Evolutionary conservation across 2,888 invertebrate species (phyloP).

Genomic region (Macaria notata): DNA sequence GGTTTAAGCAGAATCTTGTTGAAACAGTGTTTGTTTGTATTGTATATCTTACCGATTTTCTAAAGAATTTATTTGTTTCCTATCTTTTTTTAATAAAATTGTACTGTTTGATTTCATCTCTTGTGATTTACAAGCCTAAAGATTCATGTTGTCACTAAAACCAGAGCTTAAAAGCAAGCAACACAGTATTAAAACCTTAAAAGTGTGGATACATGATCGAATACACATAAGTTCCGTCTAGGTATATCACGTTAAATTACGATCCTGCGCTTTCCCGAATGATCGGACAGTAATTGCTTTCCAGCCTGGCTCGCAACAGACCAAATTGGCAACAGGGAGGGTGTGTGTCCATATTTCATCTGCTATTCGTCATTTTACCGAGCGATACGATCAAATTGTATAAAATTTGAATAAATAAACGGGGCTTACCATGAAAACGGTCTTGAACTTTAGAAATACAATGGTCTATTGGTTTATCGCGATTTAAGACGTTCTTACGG

Average conservation of each 20-base stretch:
- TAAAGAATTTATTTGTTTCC: too few species aligned
- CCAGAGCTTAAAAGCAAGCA: too few species aligned
- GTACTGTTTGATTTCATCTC: too few species aligned
- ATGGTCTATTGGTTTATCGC: slow-evolving; percentile 21
- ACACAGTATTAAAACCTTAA: too few species aligned
- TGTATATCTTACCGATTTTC: too few species aligned
- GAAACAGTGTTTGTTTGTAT: too few species aligned
- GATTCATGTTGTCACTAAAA: too few species aligned
- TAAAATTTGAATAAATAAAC: slow-evolving; percentile 35
- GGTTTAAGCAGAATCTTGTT: too few species aligned
- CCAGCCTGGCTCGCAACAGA: slow-evolving; percentile 52
- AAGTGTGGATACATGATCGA: too few species aligned
- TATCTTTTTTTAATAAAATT: too few species aligned
- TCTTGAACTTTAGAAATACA: slow-evolving; percentile 24
- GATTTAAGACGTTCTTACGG: slow-evolving; percentile 15
- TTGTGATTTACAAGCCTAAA: too few species aligned
- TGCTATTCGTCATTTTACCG: slow-evolving; percentile 26
- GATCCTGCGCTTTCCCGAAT: slow-evolving; percentile 61
- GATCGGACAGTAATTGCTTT: slow-evolving; percentile 73
- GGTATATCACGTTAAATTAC: slow-evolving; percentile 47
- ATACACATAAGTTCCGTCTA: neutral
- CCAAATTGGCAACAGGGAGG: slow-evolving; percentile 53
- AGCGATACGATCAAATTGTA: slow-evolving; percentile 34
- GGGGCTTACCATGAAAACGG: slow-evolving; percentile 21
- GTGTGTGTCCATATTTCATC: slow-evolving; percentile 32